Evolutionary conservation across 53 echinoderm and acorn worm genomes (phyloP).

Genomic region (Actinopyga echinites): DNA sequence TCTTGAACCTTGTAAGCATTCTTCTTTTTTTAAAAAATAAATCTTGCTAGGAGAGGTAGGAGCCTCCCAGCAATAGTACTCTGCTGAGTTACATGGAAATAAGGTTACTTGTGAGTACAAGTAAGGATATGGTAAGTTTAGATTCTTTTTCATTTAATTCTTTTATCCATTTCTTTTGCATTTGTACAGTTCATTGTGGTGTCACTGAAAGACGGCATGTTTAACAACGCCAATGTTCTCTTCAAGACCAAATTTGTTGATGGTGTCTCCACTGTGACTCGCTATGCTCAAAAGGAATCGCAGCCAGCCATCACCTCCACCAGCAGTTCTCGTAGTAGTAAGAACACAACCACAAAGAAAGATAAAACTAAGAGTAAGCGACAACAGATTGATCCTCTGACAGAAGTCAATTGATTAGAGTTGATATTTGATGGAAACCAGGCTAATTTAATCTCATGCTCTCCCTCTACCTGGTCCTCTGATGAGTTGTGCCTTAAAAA

Average conservation of each 20-base stretch:
- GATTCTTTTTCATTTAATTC: too few relatives aligned
- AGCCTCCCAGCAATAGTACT: too few relatives aligned
- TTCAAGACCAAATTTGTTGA: constrained; percentile 99
- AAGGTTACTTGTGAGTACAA: too few relatives aligned
- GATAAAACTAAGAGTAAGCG: constrained; percentile 62
- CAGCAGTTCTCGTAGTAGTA: background rate
- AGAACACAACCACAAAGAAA: constrained; percentile 53
- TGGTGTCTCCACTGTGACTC: constrained; percentile 94
- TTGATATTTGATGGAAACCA: background rate
- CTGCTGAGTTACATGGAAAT: too few relatives aligned
- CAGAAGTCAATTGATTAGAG: constrained; percentile 14
- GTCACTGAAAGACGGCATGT: constrained; percentile 98
- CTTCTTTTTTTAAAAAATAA: too few relatives aligned
- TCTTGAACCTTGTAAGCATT: too few relatives aligned
- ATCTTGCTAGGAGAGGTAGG: too few relatives aligned
- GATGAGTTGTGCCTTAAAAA: too few relatives aligned
- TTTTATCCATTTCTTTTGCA: too few relatives aligned
- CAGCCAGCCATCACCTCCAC: constrained; percentile 9
- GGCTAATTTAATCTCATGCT: background rate
- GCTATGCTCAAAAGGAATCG: constrained; percentile 84
- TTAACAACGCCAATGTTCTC: constrained; percentile 99
- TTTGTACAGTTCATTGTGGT: constrained; percentile 90
- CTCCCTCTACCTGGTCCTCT: too few relatives aligned
- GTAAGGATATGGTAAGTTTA: too few relatives aligned
- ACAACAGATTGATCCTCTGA: constrained; percentile 17